Base-by-base conservation (phyloP, 2,797 vertebrate genomes). In the Sebastes baramenuke region DNA sequence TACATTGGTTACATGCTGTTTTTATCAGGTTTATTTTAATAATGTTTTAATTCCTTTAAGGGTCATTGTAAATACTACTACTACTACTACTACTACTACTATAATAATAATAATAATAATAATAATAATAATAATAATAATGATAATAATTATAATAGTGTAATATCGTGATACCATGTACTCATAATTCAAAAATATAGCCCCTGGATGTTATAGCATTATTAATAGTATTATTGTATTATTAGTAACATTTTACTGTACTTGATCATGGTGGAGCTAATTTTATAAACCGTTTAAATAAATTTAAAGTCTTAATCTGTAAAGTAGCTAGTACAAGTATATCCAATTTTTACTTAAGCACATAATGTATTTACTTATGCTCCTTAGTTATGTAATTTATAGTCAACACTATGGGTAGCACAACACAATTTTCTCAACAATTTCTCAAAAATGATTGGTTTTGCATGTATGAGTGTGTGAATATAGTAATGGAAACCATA, bases 31-130 rank as follows among this genome's bases (percentile, higher is more conserved):
- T 46, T 46, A 46, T 46, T 46, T 46, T 46, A 6, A 46, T 46
- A 0, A 0, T 46, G 42, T 46, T 46, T 18, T 46, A 0, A 16
- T 46, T 46, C 42, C 42, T 46, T 46, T 46, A 46, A 46, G 42
- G 42, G 42, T 46, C 42, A 46, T 46, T 46, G 42, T 46, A 46
- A 42, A 16, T 16, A 16, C 13, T 42, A 42, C 14, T 42, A 42
- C 38, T 42, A 42, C 38, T 42, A 16, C 38, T 42, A 14, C 2
- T 38, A 38, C n/a, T n/a, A n/a, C n/a, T n/a, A n/a, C n/a, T n/a
- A n/a, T 32, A 34, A 34, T 36, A 36, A 12, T 36, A 36, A 36
- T 36, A 36, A 36, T 12, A 36, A 4, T 36, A 36, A 4, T 34
- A 36, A 4, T 36, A 12, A 12, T 36, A 12, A 12, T 36, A 36